Conservation (phyloP, 2,888 invertebrate species). For the Byasa hedistus region DNA sequence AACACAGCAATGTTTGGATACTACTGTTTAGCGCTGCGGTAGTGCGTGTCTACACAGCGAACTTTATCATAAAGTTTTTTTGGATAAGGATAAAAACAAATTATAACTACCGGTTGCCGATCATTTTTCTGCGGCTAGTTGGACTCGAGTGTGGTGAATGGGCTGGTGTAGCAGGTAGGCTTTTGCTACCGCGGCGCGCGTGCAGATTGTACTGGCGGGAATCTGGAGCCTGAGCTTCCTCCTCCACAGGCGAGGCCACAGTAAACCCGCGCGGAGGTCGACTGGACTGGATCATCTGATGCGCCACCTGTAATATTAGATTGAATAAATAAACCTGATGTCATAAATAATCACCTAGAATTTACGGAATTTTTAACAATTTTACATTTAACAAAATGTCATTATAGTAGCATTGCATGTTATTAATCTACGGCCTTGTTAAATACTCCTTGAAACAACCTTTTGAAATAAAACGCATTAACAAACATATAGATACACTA, state of each 20-base stretch:
- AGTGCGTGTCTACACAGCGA: too few species aligned
- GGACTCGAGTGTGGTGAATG: slow-evolving; percentile 82
- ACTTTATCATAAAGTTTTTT: neutral
- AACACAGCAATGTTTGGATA: too few species aligned
- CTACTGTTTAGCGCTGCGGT: too few species aligned
- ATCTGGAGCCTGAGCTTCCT: slow-evolving; percentile 46
- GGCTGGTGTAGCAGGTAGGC: slow-evolving; percentile 84
- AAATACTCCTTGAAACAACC: too few species aligned
- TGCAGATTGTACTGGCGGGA: slow-evolving; percentile 49
- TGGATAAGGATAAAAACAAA: neutral
- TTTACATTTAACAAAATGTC: too few species aligned
- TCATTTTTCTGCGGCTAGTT: slow-evolving; percentile 77
- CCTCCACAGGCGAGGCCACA: slow-evolving; percentile 60
- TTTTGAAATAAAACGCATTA: too few species aligned
- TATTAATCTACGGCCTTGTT: too few species aligned
- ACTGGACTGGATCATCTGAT: slow-evolving; percentile 80
- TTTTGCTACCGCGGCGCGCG: slow-evolving; percentile 83
- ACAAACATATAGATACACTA: too few species aligned
- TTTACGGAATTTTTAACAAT: too few species aligned
- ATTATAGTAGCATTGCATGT: too few species aligned
- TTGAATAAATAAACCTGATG: neutral
- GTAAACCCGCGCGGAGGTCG: slow-evolving; percentile 69
- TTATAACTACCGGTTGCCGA: slow-evolving; percentile 78
- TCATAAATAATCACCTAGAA: neutral
- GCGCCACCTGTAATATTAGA: slow-evolving; percentile 57